These are phyloP conservation scores for Pterocles burchelli DNA, from an alignment of 2,113 vertebrate genomes.

Conservation along the genomic window DNA sequence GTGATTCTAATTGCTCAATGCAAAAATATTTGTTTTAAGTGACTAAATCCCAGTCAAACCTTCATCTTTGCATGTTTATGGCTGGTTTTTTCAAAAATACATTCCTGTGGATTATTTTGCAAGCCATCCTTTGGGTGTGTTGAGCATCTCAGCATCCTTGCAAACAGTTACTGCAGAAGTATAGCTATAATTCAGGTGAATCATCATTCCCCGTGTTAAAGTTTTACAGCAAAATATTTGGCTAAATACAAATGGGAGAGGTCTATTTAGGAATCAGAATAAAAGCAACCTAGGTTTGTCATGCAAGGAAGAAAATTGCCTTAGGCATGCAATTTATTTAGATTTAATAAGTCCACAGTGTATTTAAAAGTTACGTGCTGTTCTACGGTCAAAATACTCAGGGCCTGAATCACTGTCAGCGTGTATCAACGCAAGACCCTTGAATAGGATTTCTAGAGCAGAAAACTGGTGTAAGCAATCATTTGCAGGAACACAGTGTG, in stretches of 20 bases:
- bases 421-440: neutral
- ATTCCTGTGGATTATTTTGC: constrained; percentile 67
- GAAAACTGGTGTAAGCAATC: neutral
- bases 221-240: constrained; percentile 57
- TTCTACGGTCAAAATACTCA: neutral
- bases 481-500: neutral
- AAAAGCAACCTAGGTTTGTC: constrained; percentile 30
- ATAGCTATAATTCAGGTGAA: constrained; percentile 53
- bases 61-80: constrained; percentile 11
- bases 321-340: constrained; percentile 49
- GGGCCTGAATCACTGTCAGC: neutral
- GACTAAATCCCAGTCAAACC: constrained; percentile 9
- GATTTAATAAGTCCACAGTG: constrained; percentile 43
- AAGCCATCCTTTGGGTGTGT: constrained; percentile 34
- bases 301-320: constrained; percentile 35
- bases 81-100: neutral
- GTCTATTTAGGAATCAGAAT: constrained; percentile 41
- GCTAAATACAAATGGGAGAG: constrained; percentile 23
- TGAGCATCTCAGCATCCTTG: constrained; percentile 36
- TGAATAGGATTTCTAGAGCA: neutral
- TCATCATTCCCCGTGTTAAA: constrained; percentile 61
- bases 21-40: constrained; percentile 32
- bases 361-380: constrained; percentile 36
- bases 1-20: neutral
- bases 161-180: constrained; percentile 22